These are phyloP conservation scores for Junco hyemalis DNA, from an alignment of 2,113 vertebrate genomes.

Conservation along the genomic window DNA sequence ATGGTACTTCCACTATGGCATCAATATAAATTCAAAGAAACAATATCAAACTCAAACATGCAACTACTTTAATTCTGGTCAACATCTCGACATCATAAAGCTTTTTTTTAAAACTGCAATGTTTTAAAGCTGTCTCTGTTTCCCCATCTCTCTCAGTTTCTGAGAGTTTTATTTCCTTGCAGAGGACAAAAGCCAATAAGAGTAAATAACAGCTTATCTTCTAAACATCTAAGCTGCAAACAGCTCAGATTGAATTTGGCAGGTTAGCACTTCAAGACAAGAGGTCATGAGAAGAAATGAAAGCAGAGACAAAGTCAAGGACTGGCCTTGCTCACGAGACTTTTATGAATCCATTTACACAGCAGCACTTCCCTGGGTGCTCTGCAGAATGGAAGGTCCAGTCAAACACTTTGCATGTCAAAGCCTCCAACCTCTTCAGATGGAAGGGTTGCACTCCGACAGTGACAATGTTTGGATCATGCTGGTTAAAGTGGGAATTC, in stretches of 20 bases:
- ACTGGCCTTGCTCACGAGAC: background rate
- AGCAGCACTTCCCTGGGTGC: background rate
- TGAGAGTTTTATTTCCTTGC: background rate
- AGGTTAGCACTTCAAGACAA: background rate
- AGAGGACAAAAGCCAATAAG: background rate
- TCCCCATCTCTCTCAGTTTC: background rate
- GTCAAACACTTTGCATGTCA: background rate
- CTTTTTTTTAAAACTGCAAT: background rate
- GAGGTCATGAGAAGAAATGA: background rate
- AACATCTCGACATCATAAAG: background rate
- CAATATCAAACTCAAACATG: background rate
- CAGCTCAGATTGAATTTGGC: background rate
- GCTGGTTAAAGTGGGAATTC: background rate
- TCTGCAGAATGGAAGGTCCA: background rate
- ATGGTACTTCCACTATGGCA: background rate
- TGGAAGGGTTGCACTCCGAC: background rate
- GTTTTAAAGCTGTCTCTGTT: background rate
- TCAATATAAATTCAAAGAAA: background rate
- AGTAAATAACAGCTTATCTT: background rate
- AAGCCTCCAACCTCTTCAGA: background rate
- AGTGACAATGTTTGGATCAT: background rate
- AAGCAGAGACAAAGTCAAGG: background rate
- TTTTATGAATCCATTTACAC: background rate
- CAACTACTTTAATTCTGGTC: background rate
- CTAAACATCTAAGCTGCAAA: background rate